Evolutionary conservation across 2,888 invertebrate genomes (phyloP).

Genomic region (Drosophila neutralis): DNA sequence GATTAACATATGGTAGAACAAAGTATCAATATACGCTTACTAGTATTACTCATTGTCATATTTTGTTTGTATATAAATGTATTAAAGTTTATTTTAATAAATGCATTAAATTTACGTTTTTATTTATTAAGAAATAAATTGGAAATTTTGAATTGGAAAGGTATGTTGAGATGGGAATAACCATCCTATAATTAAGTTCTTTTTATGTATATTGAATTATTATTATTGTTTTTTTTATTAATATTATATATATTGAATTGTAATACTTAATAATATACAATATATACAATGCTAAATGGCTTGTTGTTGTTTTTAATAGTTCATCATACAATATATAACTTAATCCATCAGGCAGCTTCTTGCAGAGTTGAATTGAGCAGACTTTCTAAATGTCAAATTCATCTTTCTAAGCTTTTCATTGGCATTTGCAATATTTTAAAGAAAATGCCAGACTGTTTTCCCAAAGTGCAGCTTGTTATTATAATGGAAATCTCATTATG

Average conservation of each 20-base stretch:
- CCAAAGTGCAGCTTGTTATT: neutral
- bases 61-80: neutral
- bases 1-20: too few relatives aligned
- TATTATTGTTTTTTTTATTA: too few relatives aligned
- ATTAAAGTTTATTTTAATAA: neutral
- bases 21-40: neutral
- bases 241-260: neutral
- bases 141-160: neutral
- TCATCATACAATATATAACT: neutral
- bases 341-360: neutral
- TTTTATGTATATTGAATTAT: neutral
- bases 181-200: neutral
- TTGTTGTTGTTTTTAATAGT: neutral
- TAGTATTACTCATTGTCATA: too few relatives aligned
- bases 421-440: neutral
- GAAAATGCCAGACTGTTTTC: too few relatives aligned
- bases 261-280: neutral
- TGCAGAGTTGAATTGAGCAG: neutral
- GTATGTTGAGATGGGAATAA: neutral
- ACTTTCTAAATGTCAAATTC: neutral
- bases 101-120: neutral
- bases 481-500: neutral
- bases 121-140: neutral
- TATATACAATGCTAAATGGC: neutral
- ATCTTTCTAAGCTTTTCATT: neutral